Base-by-base conservation (phyloP, 2,113 vertebrate species). In the Laticauda colubrina region DNA sequence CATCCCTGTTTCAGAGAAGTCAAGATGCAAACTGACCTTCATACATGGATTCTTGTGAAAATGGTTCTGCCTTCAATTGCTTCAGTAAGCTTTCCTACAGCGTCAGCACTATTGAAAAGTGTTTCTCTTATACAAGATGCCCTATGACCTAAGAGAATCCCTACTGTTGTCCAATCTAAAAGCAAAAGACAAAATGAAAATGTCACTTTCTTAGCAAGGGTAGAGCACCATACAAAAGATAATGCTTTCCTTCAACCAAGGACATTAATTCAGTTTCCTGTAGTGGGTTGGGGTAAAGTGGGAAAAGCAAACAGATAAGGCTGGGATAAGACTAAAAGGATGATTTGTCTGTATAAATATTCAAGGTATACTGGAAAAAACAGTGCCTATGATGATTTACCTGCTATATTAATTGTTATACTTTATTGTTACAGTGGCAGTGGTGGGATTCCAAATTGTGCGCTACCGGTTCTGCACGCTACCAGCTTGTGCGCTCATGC, bases 31-130 rank as follows among this genome's bases (percentile, higher is more conserved):
- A 92, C 92, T 85, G 88, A 92, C 92, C 92, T 92, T 92, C 92
- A 92, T 92, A 92, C 92, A 92, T 92, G 92, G 92, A 92, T 92
- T 93, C 92, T 93, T 89, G 88, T 45, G 88, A 75, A 93, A 93
- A 93, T 20, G 12, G 55, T 90, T 89, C 88, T 93, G 92, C 92
- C 55, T 93, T 93, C 88, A 90, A 93, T 90, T 93, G 92, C 92
- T 90, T 93, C 75, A 86, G 88, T 61, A 93, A 93, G 88, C 88
- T 92, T 89, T 92, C 54, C 59, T 90, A 93, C 75, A 59, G 26
- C 20, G 88, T 93, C 92, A 93, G 92, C 88, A 89, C 75, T 89
- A 89, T 39, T 89, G 92, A 89, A 93, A 89, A 89, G 55, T 85
- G 88, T 86, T 93, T 86, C 55, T 93, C 89, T 93, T 93, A 93